A percentile compares a stretch with the other conserved stretches of the same genome.
Evolutionary conservation across 2,888 invertebrate species (phyloP).

Genomic region (Mesodorylaimus sp.): DNA sequence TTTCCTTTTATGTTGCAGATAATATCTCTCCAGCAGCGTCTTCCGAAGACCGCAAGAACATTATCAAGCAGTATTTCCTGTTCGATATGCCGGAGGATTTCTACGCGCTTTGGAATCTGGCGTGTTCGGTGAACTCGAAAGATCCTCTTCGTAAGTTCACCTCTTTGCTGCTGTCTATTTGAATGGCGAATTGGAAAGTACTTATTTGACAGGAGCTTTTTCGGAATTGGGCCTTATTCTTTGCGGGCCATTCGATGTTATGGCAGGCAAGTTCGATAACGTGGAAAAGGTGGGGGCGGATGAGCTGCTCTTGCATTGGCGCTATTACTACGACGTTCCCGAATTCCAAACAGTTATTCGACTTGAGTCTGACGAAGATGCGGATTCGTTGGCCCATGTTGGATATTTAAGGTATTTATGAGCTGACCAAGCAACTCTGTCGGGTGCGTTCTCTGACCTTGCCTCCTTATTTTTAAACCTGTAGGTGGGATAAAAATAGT

Average conservation of each 20-base stretch:
- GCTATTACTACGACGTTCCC: constrained; percentile 81
- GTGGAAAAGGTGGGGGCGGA: constrained; percentile 12
- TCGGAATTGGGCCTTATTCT: not conserved
- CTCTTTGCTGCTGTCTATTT: too few relatives aligned
- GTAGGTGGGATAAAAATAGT: too few relatives aligned
- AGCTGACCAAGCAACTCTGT: not conserved
- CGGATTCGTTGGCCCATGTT: constrained; percentile 55
- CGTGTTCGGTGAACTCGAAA: constrained; percentile 5
- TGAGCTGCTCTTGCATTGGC: constrained; percentile 56
- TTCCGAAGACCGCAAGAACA: constrained; percentile 36
- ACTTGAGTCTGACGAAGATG: constrained; percentile 43
- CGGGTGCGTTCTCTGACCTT: too few relatives aligned
- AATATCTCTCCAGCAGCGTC: constrained; percentile 25
- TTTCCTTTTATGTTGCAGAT: too few relatives aligned
- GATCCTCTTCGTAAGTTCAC: too few relatives aligned
- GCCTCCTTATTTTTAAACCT: too few relatives aligned
- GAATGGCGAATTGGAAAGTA: too few relatives aligned
- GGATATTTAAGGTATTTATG: constrained; percentile 56
- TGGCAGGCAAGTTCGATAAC: constrained; percentile 35
- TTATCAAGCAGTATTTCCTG: constrained; percentile 54
- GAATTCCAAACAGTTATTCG: constrained; percentile 53
- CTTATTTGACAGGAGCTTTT: not conserved
- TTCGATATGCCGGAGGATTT: constrained; percentile 77
- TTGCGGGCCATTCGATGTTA: constrained; percentile 43
- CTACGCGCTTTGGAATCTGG: constrained; percentile 43